Percentiles rank a stretch among this genome's conserved stretches.
Conservation (phyloP, 2,888 invertebrate genomes). For the Ormyrus rosae region DNA sequence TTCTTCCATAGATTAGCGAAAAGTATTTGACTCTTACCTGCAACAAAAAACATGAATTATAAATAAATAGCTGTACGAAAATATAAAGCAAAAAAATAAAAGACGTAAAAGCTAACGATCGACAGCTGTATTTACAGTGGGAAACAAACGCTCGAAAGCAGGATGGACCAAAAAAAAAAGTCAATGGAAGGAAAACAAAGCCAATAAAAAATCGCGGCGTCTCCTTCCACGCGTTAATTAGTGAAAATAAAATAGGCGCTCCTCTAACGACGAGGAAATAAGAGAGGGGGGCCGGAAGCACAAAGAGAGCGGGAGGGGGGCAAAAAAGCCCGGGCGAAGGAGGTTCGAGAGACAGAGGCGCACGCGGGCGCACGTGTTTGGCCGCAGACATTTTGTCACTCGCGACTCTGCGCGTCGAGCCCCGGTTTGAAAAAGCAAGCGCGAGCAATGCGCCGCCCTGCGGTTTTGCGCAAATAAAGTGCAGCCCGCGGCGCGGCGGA, state of each 20-base stretch:
- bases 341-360: constrained; percentile 2
- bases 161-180: background rate
- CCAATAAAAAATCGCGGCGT: constrained; percentile 1
- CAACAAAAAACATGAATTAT: constrained; percentile 25
- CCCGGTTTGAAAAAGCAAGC: background rate
- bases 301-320: constrained; percentile 10
- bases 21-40: constrained; percentile 26
- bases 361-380: constrained; percentile 11
- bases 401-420: background rate
- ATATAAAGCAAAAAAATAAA: too few species aligned
- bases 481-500: background rate
- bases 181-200: background rate
- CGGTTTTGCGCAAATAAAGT: background rate
- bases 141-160: background rate
- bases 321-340: constrained; percentile 6
- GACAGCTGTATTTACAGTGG: background rate
- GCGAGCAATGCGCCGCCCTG: background rate
- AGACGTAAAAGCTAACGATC: background rate
- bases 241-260: constrained; percentile 47
- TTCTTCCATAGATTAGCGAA: background rate
- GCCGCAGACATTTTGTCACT: constrained; percentile 39
- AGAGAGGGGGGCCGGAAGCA: constrained; percentile 32
- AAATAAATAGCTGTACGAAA: background rate
- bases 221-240: constrained; percentile 35
- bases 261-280: constrained; percentile 24